Conservation (phyloP, 2,797 vertebrate genomes). For the Eulemur mongoz region DNA sequence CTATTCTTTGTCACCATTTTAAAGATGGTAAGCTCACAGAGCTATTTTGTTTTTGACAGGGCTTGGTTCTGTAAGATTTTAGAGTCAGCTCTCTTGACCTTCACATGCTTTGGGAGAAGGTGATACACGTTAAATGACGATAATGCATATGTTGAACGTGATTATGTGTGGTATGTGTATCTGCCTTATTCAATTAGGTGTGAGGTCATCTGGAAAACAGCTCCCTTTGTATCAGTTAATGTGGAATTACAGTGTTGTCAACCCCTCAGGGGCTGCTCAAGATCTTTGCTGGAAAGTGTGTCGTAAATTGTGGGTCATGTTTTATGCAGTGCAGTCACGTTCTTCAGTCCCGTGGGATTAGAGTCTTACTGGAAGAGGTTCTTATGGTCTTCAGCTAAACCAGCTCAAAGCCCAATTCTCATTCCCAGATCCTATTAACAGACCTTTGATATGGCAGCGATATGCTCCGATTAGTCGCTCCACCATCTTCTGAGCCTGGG, state of each 20-base stretch:
- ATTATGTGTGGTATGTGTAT: not conserved
- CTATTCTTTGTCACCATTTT: not conserved
- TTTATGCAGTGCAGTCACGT: constrained; percentile 63
- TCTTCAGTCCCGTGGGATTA: constrained; percentile 55
- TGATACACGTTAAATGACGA: not conserved
- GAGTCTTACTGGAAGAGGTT: constrained; percentile 17
- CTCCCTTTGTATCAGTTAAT: constrained; percentile 61
- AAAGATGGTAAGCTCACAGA: not conserved
- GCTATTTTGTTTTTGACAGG: not conserved
- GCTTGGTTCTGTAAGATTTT: not conserved
- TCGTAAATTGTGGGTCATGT: constrained; percentile 67
- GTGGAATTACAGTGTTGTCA: constrained; percentile 9
- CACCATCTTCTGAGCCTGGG: not conserved
- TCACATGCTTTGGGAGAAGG: not conserved
- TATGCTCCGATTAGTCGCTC: not conserved
- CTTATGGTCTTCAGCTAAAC: constrained; percentile 31
- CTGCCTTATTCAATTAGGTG: constrained; percentile 42
- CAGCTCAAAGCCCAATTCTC: constrained; percentile 16
- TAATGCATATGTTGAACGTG: not conserved
- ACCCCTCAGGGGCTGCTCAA: constrained; percentile 25
- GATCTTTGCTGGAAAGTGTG: constrained; percentile 63
- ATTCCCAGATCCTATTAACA: constrained; percentile 29
- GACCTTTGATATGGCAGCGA: not conserved
- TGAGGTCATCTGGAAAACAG: constrained; percentile 76
- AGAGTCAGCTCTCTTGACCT: not conserved